Evolutionary conservation across 1,140 invertebrate genomes (phyloP), one percentile per base, ranked within the genome.

Genomic region (Sinonovacula constricta): DNA sequence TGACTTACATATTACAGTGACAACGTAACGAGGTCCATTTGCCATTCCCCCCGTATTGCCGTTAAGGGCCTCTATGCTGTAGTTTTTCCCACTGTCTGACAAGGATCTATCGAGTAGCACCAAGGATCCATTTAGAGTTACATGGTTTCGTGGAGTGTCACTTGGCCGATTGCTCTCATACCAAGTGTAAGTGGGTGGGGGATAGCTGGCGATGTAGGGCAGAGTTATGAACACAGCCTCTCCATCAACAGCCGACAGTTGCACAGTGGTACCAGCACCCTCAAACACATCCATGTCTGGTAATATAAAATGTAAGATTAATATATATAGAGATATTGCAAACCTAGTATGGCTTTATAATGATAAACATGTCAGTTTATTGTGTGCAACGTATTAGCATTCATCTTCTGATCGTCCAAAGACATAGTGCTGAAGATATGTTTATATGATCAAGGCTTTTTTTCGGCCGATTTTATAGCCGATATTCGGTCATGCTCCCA

Each of bases 1-100:
- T n/a, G n/a, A 24, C 49, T 60, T 62, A 78, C 75, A 63, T 63
- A 31, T n/a, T 22, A 78, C 30, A 62, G 57, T 70, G 24, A 78
- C 75, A 49, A 51, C 5, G 30, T 51, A 69, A n/a, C 15, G 15
- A 15, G 66, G 75, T 70, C 72, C 72, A 28, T 28, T 33, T 45
- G 60, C 39, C 1, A 68, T 12, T 1, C 30, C 22, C 22, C 26
- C 45, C 34, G 54, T 30, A 59, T 39, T 30, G 4, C 54, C 57
- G 70, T 78, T 78, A 53, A 69, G 45, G 3, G 57, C 65, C 26
- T 60, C 36, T 24, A 70, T 51, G 36, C 39, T 59, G n/a, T 78
- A 78, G 30, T 31, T 28, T 10, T 60, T 51, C 10, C 22, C 49
- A 39, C 18, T 54, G 49, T 78, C 75, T 24, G 7, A 18, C 28